Evolutionary conservation across 2,113 vertebrate species (phyloP).

Genomic region (Symphodus melops): DNA sequence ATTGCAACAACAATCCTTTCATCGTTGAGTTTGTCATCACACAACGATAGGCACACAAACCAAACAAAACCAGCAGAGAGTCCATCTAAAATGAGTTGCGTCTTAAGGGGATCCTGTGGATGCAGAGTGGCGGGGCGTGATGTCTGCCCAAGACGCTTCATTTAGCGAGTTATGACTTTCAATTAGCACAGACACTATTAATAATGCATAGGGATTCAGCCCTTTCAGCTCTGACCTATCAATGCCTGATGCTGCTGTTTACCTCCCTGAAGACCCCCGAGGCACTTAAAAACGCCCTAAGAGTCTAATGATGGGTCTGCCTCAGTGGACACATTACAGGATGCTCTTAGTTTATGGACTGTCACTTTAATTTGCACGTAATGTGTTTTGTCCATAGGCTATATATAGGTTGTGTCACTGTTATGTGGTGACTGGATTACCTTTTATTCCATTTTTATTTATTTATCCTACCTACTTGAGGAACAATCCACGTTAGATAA

Average conservation of each 20-base stretch:
- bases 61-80: neutral
- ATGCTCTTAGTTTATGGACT: conserved; percentile 40
- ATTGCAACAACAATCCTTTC: neutral
- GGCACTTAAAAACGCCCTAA: conserved; percentile 18
- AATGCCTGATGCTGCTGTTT: conserved; percentile 63
- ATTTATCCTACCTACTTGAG: conserved; percentile 1
- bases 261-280: conserved; percentile 45
- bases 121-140: conserved; percentile 23
- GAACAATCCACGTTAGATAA: neutral
- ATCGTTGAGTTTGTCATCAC: neutral
- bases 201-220: conserved; percentile 73
- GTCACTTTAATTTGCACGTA: conserved; percentile 19
- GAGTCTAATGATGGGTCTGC: conserved; percentile 56
- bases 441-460: neutral
- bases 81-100: conserved; percentile 42
- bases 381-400: neutral
- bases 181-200: conserved; percentile 74
- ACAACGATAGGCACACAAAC: neutral
- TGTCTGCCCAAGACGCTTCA: conserved; percentile 66
- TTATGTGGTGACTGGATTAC: neutral
- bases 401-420: neutral
- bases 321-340: conserved; percentile 51
- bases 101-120: conserved; percentile 10
- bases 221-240: conserved; percentile 61
- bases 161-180: conserved; percentile 76